Evolutionary conservation across 1,140 invertebrate species (phyloP).

Genomic region (Radopholus similis): DNA sequence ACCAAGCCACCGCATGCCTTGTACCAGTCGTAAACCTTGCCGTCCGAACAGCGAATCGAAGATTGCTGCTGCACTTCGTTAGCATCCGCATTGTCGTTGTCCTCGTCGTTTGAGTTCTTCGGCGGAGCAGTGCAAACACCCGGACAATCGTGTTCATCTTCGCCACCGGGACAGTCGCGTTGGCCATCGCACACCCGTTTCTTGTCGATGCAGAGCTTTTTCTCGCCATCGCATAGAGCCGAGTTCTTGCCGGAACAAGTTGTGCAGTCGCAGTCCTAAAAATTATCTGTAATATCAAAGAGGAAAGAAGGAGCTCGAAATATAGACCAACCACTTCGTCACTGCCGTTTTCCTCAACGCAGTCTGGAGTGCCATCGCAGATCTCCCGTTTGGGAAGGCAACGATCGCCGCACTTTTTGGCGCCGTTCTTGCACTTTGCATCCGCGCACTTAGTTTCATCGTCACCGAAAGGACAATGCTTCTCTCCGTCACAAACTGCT

Average conservation of each 20-base stretch:
- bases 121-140: conserved; percentile 22
- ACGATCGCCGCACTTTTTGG: conserved; percentile 21
- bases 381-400: conserved; percentile 44
- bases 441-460: conserved; percentile 32
- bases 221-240: conserved; percentile 29
- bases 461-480: conserved; percentile 35
- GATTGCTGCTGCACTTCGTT: background rate
- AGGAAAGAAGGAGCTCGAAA: background rate
- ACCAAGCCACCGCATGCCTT: conserved; percentile 32
- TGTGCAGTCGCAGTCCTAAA: conserved; percentile 38
- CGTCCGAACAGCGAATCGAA: conserved; percentile 17
- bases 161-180: conserved; percentile 36
- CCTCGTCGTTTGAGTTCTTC: background rate
- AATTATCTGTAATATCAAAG: conserved; percentile 15
- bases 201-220: conserved; percentile 28
- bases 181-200: conserved; percentile 31
- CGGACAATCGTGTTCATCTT: conserved; percentile 39
- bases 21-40: conserved; percentile 16
- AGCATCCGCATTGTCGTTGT: background rate
- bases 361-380: conserved; percentile 39
- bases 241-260: conserved; percentile 24
- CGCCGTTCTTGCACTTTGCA: conserved; percentile 6
- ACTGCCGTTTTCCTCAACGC: conserved; percentile 13
- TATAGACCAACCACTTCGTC: conserved; percentile 33
- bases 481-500: conserved; percentile 38